Evolutionary conservation across 1,140 invertebrate genomes (phyloP).

Genomic region (Ganaspis sp.): DNA sequence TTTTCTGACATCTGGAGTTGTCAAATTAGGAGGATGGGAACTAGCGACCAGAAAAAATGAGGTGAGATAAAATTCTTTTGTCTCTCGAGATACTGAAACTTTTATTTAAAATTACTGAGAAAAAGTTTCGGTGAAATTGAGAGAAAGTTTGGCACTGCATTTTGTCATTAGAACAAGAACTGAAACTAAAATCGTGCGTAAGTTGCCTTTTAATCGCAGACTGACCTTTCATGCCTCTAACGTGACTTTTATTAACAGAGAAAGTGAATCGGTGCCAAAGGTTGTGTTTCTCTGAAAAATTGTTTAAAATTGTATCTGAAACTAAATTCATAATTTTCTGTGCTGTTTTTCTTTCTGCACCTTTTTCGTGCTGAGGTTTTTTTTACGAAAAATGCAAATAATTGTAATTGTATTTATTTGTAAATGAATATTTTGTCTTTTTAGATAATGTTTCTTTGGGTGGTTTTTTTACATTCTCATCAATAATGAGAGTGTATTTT

Average conservation of each 20-base stretch:
- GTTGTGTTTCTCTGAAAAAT: conserved; percentile 36
- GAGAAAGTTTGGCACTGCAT: neutral
- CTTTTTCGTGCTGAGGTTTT: no score
- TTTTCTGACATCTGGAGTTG: conserved; percentile 56
- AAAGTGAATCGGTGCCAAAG: conserved; percentile 34
- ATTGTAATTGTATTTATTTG: no score
- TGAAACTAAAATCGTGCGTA: neutral
- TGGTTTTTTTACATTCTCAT: no score
- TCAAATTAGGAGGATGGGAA: conserved; percentile 69
- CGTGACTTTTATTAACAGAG: conserved; percentile 23
- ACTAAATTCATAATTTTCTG: no score
- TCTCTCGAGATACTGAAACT: neutral
- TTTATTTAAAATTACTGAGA: neutral
- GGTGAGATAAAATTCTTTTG: conserved; percentile 51
- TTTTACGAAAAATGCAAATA: no score
- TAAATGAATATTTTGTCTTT: no score
- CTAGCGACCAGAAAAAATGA: conserved; percentile 48
- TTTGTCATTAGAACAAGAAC: neutral
- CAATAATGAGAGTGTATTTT: no score
- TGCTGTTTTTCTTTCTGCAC: no score
- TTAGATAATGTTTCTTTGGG: no score
- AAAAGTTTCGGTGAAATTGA: neutral
- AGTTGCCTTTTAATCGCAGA: neutral
- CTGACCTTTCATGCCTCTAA: conserved; percentile 23
- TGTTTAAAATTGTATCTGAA: neutral